Conservation (phyloP, 2,113 vertebrate genomes). For the Globicephala melas region DNA sequence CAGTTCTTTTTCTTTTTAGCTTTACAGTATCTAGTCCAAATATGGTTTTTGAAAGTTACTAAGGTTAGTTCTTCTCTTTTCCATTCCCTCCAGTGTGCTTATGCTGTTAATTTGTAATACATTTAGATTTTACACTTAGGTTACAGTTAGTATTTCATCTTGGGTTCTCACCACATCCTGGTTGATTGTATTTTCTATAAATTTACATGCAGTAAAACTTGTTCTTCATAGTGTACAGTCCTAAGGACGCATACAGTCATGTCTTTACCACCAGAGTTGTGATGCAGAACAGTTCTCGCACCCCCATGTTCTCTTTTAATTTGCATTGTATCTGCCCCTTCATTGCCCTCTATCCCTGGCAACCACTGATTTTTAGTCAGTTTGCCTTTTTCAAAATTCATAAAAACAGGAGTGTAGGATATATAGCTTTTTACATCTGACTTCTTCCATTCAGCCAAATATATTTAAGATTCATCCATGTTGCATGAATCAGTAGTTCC, state of each 20-base stretch:
- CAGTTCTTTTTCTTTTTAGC: not conserved
- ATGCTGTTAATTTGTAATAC: not conserved
- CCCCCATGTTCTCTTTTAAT: not conserved
- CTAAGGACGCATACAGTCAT: not conserved
- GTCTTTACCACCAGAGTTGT: not conserved
- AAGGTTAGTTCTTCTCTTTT: not conserved
- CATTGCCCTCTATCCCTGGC: not conserved
- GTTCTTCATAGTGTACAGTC: not conserved
- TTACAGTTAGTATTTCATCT: not conserved
- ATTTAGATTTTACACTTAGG: not conserved
- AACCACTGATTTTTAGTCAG: not conserved
- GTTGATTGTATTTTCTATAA: not conserved
- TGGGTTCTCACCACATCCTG: not conserved
- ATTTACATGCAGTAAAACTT: not conserved
- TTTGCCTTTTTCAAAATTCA: not conserved
- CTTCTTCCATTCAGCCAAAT: not conserved
- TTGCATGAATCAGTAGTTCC: not conserved
- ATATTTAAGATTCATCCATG: not conserved
- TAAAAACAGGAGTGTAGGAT: not conserved
- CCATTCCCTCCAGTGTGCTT: too few relatives aligned
- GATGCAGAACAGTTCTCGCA: not conserved
- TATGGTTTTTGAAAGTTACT: not conserved
- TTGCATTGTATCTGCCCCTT: not conserved
- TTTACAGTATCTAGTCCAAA: not conserved
- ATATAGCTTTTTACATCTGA: not conserved